Conservation (phyloP, 2,888 invertebrate genomes). For the Amaurobius ferox region DNA sequence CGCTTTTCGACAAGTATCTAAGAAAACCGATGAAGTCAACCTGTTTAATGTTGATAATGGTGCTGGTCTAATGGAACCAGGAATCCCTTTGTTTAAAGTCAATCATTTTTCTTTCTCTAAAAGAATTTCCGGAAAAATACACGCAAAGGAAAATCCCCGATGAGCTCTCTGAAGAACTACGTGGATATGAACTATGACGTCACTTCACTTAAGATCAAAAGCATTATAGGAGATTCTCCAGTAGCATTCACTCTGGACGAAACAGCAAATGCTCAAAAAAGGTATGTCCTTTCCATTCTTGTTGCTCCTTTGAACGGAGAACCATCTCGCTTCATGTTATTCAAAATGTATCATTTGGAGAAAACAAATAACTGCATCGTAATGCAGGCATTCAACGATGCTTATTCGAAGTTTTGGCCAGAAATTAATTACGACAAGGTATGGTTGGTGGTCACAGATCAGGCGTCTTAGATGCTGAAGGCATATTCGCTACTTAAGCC, state of each 20-base stretch:
- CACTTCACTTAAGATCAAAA: background rate
- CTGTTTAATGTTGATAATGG: constrained; percentile 14
- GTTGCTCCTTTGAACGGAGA: no score
- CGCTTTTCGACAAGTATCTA: background rate
- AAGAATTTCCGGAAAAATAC: background rate
- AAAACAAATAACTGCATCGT: no score
- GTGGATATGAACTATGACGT: background rate
- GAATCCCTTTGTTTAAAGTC: background rate
- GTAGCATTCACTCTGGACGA: background rate
- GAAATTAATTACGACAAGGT: constrained; percentile 7
- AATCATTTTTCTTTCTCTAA: constrained; percentile 4
- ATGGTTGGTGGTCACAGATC: constrained; percentile 3
- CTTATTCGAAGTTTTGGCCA: background rate
- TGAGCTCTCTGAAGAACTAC: no score
- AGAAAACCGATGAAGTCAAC: background rate
- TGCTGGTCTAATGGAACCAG: no score
- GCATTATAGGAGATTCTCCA: no score
- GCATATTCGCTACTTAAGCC: background rate
- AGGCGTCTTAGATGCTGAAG: background rate
- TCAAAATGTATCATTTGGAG: constrained; percentile 1
- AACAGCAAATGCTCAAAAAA: background rate
- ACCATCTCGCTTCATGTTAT: background rate
- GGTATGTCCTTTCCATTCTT: constrained; percentile 6
- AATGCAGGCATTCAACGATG: no score
- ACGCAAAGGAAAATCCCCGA: background rate